Evolutionary conservation across 2,888 invertebrate species (phyloP), one percentile per base, ranked within the genome.

Genomic region (Drosophila diplacantha): DNA sequence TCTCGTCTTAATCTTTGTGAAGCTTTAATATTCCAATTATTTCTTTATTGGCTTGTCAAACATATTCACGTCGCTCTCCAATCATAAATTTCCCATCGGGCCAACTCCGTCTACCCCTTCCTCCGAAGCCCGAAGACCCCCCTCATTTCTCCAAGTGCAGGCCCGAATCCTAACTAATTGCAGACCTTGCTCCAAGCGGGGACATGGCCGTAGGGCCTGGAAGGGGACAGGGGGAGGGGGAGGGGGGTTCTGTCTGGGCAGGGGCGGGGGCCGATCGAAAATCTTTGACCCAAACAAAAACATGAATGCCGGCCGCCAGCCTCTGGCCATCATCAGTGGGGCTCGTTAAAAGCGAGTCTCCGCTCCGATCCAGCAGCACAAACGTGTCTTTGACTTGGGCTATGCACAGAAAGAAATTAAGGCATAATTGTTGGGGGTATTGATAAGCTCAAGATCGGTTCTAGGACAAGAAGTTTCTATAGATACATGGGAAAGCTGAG

Each of bases 261-360:
- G 8, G 31, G 47, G 22, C 8, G n/a, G 14, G 41, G 53, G 38
- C 46, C 64, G 56, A 49, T 59, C 54, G 52, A 62, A 62, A 61
- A 62, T 69, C 74, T 66, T 67, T 43, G 59, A 37, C 47, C 55
- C 58, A 65, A 74, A 74, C 49, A 62, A 61, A 72, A 72, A 72
- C 61, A 64, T 60, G 51, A 67, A 59, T 60, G 56, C 39, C 46
- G 44, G 65, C 59, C 56, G 66, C 56, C 43, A 55, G 74, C 74
- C 74, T 50, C 44, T 74, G 75, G 80, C 71, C 71, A 76, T 79
- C 71, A 74, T 71, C 80, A 80, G 60, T 53, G 59, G 38, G 60
- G 67, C 80, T 80, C 74, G 74, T 76, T 76, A 74, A 79, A 70
- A 72, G 55, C 72, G 60, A 65, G 76, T 55, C 47, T 53, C 69